Conservation (phyloP, 1,140 invertebrate species). For the Galendromus occidentalis region DNA sequence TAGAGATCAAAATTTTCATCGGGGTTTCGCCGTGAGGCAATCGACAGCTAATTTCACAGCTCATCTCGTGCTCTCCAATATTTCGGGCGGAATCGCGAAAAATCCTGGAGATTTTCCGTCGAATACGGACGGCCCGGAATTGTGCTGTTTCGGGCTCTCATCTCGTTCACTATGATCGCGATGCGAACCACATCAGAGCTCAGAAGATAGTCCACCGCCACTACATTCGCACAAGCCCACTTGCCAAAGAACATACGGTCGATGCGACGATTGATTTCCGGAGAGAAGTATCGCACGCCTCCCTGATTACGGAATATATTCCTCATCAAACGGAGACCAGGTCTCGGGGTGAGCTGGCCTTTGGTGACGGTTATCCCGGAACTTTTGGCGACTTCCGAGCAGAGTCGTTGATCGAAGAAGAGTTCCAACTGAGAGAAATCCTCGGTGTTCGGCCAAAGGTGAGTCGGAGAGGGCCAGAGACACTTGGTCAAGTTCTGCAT, state of each 20-base stretch:
- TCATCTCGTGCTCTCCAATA: too few species aligned
- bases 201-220: neutral
- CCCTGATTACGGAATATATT: neutral
- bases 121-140: too few species aligned
- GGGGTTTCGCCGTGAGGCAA: too few species aligned
- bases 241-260: neutral
- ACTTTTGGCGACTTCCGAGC: neutral
- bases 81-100: too few species aligned
- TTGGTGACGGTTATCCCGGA: neutral
- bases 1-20: too few species aligned
- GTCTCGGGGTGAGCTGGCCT: neutral
- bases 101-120: too few species aligned
- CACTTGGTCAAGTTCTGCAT: neutral
- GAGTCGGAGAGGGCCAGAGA: neutral
- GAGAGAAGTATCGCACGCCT: neutral
- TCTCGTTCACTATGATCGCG: neutral
- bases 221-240: neutral
- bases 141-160: neutral
- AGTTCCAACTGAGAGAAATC: neutral
- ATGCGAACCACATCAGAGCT: slow-evolving; percentile 3
- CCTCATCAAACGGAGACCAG: neutral
- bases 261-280: neutral
- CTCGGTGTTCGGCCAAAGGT: neutral
- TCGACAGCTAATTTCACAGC: too few species aligned
- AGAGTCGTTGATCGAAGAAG: neutral